These are phyloP conservation scores for Macquaria australasica DNA, from an alignment of 2,113 vertebrate genomes.

Conservation along the genomic window DNA sequence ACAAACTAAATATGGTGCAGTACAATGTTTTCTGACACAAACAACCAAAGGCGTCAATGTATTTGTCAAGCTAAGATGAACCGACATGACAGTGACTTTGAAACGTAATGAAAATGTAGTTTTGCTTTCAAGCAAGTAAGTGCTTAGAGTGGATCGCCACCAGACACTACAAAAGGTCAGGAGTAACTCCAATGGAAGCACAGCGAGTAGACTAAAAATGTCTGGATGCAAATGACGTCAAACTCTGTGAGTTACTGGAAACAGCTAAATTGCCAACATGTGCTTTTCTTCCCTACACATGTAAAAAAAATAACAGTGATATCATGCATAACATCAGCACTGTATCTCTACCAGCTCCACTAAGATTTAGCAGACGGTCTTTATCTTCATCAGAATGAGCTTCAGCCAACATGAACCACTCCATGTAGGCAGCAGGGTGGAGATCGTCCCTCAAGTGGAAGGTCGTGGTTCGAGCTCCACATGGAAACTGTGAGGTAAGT, in stretches of 20 bases:
- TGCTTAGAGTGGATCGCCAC: not conserved
- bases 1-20: not conserved
- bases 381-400: slow-evolving; percentile 9
- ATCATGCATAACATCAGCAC: not conserved
- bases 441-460: slow-evolving; percentile 16
- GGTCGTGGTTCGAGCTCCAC: not conserved
- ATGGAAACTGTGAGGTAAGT: slow-evolving; percentile 23
- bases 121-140: not conserved
- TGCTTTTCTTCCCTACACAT: not conserved
- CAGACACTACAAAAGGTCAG: not conserved
- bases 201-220: not conserved
- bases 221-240: not conserved
- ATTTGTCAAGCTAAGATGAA: not conserved
- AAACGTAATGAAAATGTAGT: not conserved
- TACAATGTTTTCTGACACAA: not conserved
- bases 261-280: not conserved
- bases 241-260: not conserved
- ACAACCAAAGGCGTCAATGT: not conserved
- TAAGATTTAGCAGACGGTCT: not conserved
- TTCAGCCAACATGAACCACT: slow-evolving; percentile 6
- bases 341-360: not conserved
- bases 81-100: not conserved
- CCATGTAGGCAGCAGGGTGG: slow-evolving; percentile 3
- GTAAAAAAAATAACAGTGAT: not conserved
- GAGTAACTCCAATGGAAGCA: not conserved